These are phyloP conservation scores for Neolamprologus falcicula DNA, from an alignment of 2,113 vertebrate genomes.

Conservation along the genomic window DNA sequence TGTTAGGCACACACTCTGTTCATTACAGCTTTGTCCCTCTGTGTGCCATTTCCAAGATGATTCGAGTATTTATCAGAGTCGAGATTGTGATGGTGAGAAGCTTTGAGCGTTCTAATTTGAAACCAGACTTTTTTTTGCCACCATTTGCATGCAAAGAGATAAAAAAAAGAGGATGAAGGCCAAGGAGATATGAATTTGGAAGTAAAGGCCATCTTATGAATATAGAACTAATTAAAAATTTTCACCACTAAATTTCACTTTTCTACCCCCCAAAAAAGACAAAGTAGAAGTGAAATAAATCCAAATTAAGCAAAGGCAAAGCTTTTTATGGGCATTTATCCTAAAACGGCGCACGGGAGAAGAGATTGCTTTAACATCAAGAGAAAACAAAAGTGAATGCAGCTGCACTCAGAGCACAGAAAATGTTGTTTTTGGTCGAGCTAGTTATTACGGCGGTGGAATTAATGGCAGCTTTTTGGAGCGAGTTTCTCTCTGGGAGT, in stretches of 20 bases:
- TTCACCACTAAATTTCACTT: neutral
- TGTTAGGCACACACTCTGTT: neutral
- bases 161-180: neutral
- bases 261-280: neutral
- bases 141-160: neutral
- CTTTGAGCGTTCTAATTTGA: conserved; percentile 2
- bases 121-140: neutral
- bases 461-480: neutral
- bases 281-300: neutral
- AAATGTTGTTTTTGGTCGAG: neutral
- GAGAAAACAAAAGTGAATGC: neutral
- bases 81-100: neutral
- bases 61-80: neutral
- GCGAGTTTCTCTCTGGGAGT: neutral
- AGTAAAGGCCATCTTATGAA: neutral
- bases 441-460: neutral
- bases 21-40: neutral
- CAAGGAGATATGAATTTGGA: neutral
- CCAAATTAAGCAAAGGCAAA: neutral
- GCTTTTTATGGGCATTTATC: neutral
- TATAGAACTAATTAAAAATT: neutral
- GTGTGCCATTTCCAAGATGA: neutral
- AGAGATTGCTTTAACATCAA: neutral
- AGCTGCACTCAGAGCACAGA: neutral
- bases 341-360: neutral